Conservation (phyloP, 2,888 invertebrate genomes). For the Drosophila percnosoma region DNA sequence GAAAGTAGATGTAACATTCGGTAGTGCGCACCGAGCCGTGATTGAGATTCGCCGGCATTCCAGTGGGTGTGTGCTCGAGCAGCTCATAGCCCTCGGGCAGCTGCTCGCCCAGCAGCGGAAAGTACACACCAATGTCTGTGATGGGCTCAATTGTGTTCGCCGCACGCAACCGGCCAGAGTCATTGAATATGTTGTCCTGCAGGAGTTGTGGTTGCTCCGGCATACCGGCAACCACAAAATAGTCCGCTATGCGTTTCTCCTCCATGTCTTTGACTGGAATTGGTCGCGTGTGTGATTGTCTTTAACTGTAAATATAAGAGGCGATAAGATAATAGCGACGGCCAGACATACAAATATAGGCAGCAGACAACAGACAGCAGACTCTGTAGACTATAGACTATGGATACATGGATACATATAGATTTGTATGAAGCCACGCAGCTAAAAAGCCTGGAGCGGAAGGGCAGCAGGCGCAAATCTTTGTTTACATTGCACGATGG, state of each 20-base stretch:
- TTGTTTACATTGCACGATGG: conserved; percentile 62
- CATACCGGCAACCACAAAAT: conserved; percentile 98
- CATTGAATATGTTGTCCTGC: conserved; percentile 90
- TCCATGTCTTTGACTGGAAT: conserved; percentile 87
- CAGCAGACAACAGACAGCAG: not conserved
- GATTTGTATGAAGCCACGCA: not conserved
- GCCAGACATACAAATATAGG: not conserved
- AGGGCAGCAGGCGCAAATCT: conserved; percentile 43
- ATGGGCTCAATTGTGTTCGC: conserved; percentile 95
- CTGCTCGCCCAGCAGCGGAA: conserved; percentile 94
- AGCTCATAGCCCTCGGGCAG: conserved; percentile 91
- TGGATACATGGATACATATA: not conserved
- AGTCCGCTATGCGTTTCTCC: conserved; percentile 96
- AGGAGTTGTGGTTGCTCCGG: conserved; percentile 92
- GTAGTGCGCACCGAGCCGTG: conserved; percentile 97
- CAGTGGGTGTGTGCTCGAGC: conserved; percentile 91
- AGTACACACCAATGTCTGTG: conserved; percentile 96
- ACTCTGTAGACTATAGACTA: not conserved
- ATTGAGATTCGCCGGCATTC: conserved; percentile 97
- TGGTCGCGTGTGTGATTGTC: conserved; percentile 23
- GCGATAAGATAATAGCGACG: conserved; percentile 46
- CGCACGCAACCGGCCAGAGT: conserved; percentile 92
- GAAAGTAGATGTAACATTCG: conserved; percentile 96
- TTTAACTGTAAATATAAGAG: conserved; percentile 33
- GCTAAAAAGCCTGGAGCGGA: conserved; percentile 1